These are phyloP conservation scores for Trichomycterus rosablanca DNA, from an alignment of 2,113 vertebrate genomes.

Conservation along the genomic window DNA sequence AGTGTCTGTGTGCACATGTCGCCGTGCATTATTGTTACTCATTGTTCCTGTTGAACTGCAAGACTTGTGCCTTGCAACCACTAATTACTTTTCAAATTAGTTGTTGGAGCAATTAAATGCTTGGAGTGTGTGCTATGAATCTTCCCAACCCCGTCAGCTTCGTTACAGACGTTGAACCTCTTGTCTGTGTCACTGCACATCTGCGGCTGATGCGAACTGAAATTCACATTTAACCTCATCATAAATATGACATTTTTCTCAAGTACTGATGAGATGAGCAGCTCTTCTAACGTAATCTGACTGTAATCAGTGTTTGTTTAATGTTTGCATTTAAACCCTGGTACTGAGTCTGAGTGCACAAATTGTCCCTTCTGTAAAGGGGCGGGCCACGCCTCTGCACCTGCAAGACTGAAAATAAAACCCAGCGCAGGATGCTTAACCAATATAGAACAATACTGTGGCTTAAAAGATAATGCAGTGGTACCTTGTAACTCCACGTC, in stretches of 20 bases:
- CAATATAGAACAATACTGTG: too few species aligned
- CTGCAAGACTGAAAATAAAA: too few species aligned
- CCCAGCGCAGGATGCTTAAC: too few species aligned
- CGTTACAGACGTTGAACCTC: constrained; percentile 1
- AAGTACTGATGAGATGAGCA: constrained; percentile 15
- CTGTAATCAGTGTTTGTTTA: constrained; percentile 19
- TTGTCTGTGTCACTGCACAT: constrained; percentile 27
- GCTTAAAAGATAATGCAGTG: too few species aligned
- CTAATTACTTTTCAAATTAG: constrained; percentile 61
- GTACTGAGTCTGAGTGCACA: constrained; percentile 7
- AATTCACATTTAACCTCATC: constrained; percentile 21
- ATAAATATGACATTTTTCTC: constrained; percentile 34
- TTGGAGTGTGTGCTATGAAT: constrained; percentile 12
- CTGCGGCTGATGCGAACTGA: constrained; percentile 18
- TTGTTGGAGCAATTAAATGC: constrained; percentile 53
- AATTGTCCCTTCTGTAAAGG: not conserved
- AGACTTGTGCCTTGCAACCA: constrained; percentile 45
- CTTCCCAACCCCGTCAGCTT: constrained; percentile 13
- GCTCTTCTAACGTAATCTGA: constrained; percentile 21
- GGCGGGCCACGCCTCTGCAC: too few species aligned
- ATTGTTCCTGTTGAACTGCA: constrained; percentile 54
- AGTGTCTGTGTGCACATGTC: constrained; percentile 35
- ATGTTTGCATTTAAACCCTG: constrained; percentile 15
- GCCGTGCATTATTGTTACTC: constrained; percentile 45
- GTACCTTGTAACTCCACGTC: too few species aligned